Conservation (phyloP, 64 coral and sea anemone genomes). For the Stichodactyla helianthus region DNA sequence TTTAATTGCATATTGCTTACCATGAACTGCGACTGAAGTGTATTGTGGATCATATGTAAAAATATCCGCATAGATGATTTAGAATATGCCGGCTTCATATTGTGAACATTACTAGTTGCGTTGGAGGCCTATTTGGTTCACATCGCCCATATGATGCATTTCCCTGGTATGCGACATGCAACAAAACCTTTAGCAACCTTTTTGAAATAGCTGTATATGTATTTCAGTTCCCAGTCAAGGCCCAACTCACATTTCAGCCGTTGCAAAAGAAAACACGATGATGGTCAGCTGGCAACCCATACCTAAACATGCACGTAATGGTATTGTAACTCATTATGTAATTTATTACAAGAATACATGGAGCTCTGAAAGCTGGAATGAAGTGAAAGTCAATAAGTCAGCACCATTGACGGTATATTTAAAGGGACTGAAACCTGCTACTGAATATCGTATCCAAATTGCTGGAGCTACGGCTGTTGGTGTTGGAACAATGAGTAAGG, state of each 20-base stretch:
- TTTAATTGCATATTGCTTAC: not conserved
- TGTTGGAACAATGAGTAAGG: constrained; percentile 23
- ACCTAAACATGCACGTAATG: not conserved
- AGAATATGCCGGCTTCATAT: no score
- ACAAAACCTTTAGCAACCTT: no score
- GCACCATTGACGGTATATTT: not conserved
- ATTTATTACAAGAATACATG: not conserved
- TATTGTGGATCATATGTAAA: no score
- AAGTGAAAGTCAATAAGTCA: not conserved
- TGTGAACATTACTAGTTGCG: no score
- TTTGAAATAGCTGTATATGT: not conserved
- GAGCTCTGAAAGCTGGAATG: not conserved
- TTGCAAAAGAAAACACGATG: not conserved
- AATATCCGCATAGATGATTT: no score
- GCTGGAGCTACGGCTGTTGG: constrained; percentile 16
- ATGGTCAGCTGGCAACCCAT: not conserved
- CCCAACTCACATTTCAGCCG: not conserved
- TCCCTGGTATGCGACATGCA: no score
- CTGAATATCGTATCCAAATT: constrained; percentile 13
- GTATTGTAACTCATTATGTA: not conserved
- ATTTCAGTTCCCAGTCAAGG: constrained; percentile 6
- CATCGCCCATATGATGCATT: no score
- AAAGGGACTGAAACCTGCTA: constrained; percentile 13
- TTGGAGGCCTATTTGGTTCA: no score
- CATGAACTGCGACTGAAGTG: not conserved